phyloP scores from a whole-genome alignment of 2,113 vertebrate genomes.

The Pungitius pungitius region DNA sequence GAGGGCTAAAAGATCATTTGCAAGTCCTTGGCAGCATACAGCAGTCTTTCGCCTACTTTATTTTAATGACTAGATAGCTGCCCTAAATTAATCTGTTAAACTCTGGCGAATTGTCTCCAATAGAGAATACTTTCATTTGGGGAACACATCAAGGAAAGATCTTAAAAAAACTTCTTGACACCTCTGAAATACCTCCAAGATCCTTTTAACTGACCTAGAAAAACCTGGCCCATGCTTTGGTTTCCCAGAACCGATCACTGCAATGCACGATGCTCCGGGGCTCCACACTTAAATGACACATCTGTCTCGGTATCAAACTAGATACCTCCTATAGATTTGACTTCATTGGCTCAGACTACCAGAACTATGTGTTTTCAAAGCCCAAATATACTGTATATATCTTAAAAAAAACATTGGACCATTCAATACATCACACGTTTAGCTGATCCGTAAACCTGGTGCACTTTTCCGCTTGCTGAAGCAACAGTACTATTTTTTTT shows the following conservation, averaged over 20 bases:
- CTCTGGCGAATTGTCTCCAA: conserved; percentile 34
- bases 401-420: conserved; percentile 8
- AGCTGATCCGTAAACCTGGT: conserved; percentile 17
- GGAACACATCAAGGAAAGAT: conserved; percentile 44
- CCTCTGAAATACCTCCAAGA: conserved; percentile 60
- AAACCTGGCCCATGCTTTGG: conserved; percentile 48
- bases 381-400: background rate
- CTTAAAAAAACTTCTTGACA: conserved; percentile 34
- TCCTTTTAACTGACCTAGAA: conserved; percentile 68
- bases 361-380: conserved; percentile 22
- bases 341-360: conserved; percentile 16
- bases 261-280: conserved; percentile 32
- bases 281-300: conserved; percentile 31
- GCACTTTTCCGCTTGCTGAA: background rate
- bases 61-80: conserved; percentile 32
- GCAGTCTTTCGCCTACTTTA: conserved; percentile 12
- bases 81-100: conserved; percentile 30
- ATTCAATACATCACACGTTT: conserved; percentile 9
- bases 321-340: conserved; percentile 45
- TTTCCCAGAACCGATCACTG: conserved; percentile 51
- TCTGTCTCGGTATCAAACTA: conserved; percentile 43
- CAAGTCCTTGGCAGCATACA: background rate
- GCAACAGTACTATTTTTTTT: conserved; percentile 6
- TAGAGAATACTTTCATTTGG: conserved; percentile 32
- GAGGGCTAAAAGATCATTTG: background rate